A percentile compares a stretch with the other conserved stretches of the same genome.
These are phyloP conservation scores for Anoplopoma fimbria DNA, from an alignment of 2,113 vertebrate genomes.

Conservation along the genomic window DNA sequence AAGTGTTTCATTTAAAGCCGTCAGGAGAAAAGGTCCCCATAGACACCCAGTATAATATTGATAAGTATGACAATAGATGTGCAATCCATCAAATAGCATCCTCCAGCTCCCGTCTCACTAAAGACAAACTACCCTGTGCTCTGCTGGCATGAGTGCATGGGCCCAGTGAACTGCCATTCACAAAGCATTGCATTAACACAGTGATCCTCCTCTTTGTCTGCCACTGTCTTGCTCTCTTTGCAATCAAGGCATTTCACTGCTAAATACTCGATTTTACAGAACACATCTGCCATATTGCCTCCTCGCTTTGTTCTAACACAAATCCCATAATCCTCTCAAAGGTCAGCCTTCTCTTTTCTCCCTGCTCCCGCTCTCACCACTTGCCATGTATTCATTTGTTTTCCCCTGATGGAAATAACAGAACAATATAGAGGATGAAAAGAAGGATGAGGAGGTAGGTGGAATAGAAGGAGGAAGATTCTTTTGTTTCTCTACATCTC, in stretches of 20 bases:
- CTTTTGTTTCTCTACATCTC: constrained; percentile 53
- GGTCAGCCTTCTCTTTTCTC: constrained; percentile 65
- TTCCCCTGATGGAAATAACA: constrained; percentile 49
- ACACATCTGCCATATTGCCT: constrained; percentile 74
- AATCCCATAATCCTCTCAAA: constrained; percentile 80
- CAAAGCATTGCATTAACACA: constrained; percentile 32
- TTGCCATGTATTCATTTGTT: constrained; percentile 54
- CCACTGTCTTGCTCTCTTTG: constrained; percentile 43
- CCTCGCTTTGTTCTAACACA: constrained; percentile 66
- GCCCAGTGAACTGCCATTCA: neutral
- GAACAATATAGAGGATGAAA: constrained; percentile 64
- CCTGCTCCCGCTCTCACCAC: constrained; percentile 37
- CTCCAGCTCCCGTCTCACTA: neutral
- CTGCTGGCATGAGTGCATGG: neutral
- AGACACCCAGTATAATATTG: neutral
- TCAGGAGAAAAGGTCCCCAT: neutral
- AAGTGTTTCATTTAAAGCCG: neutral
- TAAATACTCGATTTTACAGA: constrained; percentile 68
- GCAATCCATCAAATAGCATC: constrained; percentile 10
- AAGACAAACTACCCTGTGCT: constrained; percentile 18
- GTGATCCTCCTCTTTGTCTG: constrained; percentile 37
- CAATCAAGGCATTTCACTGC: constrained; percentile 32
- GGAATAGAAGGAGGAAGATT: constrained; percentile 42
- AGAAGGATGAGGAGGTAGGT: constrained; percentile 52
- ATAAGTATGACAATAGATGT: constrained; percentile 15